phyloP scores from a whole-genome alignment of 2,113 vertebrate genomes.

The Myrmecobius fasciatus region DNA sequence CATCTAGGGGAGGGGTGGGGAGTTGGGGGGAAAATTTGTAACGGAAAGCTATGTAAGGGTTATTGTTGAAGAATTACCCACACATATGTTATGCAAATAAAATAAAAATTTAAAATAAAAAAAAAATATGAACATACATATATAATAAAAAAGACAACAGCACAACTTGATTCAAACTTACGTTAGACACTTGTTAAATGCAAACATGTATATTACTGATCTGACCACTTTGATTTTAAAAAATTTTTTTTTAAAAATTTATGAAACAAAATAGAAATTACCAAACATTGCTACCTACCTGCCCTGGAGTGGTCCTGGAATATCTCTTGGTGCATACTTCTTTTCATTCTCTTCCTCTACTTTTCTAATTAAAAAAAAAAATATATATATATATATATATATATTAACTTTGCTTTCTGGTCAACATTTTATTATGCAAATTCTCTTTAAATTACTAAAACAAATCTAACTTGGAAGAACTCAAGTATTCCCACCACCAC shows the following conservation, averaged over 20 bases:
- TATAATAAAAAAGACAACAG: neutral
- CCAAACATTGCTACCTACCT: conserved; percentile 84
- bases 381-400: too few relatives aligned
- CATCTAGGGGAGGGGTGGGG: too few relatives aligned
- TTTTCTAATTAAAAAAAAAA: conserved; percentile 82
- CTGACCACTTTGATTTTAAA: conserved; percentile 25
- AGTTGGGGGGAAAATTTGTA: too few relatives aligned
- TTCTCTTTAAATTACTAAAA: neutral
- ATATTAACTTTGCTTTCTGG: neutral
- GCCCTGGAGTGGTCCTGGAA: conserved; percentile 95
- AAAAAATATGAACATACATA: too few relatives aligned
- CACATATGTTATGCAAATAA: too few relatives aligned
- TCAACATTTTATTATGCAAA: conserved; percentile 21
- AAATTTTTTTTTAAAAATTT: neutral
- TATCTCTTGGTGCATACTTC: conserved; percentile 86
- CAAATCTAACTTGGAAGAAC: neutral
- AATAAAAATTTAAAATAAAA: too few relatives aligned
- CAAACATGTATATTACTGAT: neutral
- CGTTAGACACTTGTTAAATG: conserved; percentile 25
- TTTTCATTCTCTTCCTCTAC: conserved; percentile 85
- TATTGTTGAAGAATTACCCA: too few relatives aligned
- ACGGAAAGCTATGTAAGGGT: too few relatives aligned
- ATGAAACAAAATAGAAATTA: neutral
- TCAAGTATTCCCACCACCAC: neutral
- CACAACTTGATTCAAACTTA: conserved; percentile 17